Percentiles rank a stretch among this genome's conserved stretches.
Conservation (phyloP, 2,113 vertebrate species). For the Dolichallabes microphthalmus region DNA sequence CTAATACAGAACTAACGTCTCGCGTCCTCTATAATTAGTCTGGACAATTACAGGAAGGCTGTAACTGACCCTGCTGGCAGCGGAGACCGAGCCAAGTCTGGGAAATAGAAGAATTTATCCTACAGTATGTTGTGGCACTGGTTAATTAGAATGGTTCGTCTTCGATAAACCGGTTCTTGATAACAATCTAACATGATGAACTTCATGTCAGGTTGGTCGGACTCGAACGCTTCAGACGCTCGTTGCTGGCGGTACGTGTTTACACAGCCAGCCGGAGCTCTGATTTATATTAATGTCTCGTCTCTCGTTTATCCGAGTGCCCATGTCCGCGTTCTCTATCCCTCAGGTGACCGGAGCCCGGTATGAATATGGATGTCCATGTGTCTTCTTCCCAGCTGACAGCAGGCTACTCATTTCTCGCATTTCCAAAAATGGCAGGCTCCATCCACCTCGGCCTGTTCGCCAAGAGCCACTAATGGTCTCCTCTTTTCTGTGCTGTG, state of each 20-base stretch:
- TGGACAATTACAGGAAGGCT: constrained; percentile 3
- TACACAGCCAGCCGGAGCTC: background rate
- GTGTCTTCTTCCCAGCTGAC: constrained; percentile 26
- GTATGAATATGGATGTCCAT: constrained; percentile 47
- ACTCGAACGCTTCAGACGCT: too few species aligned
- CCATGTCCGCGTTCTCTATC: background rate
- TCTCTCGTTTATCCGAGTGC: constrained; percentile 6
- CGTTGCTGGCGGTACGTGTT: background rate
- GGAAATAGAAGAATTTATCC: background rate
- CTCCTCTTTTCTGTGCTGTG: constrained; percentile 31
- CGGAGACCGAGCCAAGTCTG: background rate
- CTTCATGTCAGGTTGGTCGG: background rate
- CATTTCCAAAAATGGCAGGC: constrained; percentile 43
- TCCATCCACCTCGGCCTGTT: constrained; percentile 30
- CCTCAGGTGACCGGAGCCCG: constrained; percentile 16
- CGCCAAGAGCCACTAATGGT: constrained; percentile 24
- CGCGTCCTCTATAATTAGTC: background rate
- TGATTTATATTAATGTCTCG: background rate
- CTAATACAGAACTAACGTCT: background rate
- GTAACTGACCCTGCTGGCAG: background rate
- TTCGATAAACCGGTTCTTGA: background rate
- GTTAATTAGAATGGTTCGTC: background rate
- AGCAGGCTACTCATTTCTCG: constrained; percentile 22
- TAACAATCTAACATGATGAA: background rate
- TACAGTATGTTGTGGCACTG: too few species aligned